Conservation (phyloP, 2,797 vertebrate genomes). For the Pantherophis alleghaniensis region DNA sequence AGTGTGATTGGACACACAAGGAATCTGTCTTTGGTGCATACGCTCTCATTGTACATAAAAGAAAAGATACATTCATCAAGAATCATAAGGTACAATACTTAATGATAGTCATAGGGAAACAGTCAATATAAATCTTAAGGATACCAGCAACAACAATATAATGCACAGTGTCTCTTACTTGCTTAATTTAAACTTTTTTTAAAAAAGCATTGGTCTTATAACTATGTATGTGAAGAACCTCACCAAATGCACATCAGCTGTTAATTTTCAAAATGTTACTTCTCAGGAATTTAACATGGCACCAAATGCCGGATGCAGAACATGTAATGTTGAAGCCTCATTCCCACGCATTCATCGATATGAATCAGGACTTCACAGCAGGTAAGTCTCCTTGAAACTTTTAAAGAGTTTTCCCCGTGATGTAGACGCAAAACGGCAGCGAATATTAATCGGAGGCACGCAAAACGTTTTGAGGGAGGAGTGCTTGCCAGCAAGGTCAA, state of each 20-base stretch:
- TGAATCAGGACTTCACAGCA: slow-evolving; percentile 92
- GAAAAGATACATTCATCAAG: too few relatives aligned
- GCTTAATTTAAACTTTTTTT: not conserved
- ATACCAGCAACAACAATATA: not conserved
- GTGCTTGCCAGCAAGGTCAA: not conserved
- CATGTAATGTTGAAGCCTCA: slow-evolving; percentile 82
- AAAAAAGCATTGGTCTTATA: not conserved
- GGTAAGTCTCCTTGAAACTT: slow-evolving; percentile 73
- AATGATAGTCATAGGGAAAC: too few relatives aligned
- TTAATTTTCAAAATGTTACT: slow-evolving; percentile 26
- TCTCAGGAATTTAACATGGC: slow-evolving; percentile 76
- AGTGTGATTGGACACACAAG: too few relatives aligned
- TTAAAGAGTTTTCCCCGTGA: not conserved
- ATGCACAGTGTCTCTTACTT: not conserved
- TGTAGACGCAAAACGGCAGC: not conserved
- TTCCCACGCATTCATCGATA: slow-evolving; percentile 93
- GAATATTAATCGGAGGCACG: not conserved
- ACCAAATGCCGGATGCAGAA: slow-evolving; percentile 68
- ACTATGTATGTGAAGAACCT: not conserved
- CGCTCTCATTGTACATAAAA: too few relatives aligned
- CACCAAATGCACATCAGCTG: not conserved
- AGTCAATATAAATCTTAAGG: too few relatives aligned
- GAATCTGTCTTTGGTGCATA: too few relatives aligned
- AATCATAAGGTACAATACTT: too few relatives aligned
- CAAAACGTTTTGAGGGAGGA: not conserved